Conservation (phyloP, 2,797 vertebrate species). For the Oreonectes daqikongensis region DNA sequence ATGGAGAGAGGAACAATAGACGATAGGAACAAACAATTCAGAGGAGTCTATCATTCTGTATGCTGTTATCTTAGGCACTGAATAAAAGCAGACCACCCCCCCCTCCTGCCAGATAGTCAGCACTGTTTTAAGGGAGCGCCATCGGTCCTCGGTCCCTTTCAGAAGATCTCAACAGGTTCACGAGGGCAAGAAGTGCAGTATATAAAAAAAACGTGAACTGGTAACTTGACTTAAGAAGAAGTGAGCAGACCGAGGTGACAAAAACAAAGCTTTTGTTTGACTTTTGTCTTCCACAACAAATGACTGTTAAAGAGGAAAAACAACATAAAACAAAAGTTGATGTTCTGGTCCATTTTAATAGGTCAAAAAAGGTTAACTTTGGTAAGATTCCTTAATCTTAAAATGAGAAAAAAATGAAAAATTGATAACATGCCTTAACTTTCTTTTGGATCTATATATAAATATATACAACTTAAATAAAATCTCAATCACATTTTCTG, state of each 20-base stretch:
- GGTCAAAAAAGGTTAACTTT: not conserved
- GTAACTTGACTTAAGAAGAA: constrained; percentile 84
- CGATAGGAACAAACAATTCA: constrained; percentile 88
- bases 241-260: constrained; percentile 81
- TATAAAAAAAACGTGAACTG: constrained; percentile 82
- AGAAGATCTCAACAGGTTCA: constrained; percentile 91
- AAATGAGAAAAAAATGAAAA: not conserved
- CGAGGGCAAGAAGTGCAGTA: constrained; percentile 92
- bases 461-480: too few species aligned
- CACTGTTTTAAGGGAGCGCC: constrained; percentile 87
- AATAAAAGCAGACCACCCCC: constrained; percentile 79
- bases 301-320: too few species aligned
- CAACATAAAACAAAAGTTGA: too few species aligned
- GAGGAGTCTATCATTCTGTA: constrained; percentile 97
- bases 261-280: constrained; percentile 71
- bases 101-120: constrained; percentile 85
- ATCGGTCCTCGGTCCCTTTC: constrained; percentile 88
- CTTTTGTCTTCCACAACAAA: not conserved
- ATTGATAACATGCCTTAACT: too few species aligned
- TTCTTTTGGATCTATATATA: too few species aligned
- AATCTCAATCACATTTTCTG: too few species aligned
- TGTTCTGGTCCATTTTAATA: not conserved
- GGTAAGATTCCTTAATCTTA: not conserved
- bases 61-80: constrained; percentile 94
- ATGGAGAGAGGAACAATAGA: constrained; percentile 84